Evolutionary conservation across 2,113 vertebrate genomes (phyloP), one percentile per base, ranked within the genome.

Genomic region (Leucopternis melanops): DNA sequence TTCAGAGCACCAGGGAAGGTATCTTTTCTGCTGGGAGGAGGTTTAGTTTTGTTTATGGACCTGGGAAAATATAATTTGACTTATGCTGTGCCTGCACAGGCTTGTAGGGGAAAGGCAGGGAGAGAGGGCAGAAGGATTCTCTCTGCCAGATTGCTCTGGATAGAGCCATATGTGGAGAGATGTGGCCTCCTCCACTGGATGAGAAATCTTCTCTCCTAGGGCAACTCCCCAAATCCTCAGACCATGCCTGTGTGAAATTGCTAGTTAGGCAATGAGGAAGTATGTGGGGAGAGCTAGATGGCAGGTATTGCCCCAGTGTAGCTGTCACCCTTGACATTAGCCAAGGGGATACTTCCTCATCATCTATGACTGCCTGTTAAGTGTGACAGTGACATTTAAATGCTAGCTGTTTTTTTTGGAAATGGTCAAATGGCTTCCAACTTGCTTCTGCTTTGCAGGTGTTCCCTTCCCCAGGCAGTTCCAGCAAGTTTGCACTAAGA

Each of bases 401-500:
- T 1, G 4, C 32, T 47, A 47, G 27, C 18, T 74, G 13, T 5
- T 34, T 17, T 26, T 36, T 23, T 16, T 16, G 2, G 10, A 49
- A 89, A 82, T 8, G 9, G n/a, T 88, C 36, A 82, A 26, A 86
- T 50, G 38, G 34, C 42, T 96, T 88, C 62, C 36, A 82, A 54
- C 32, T 78, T 87, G 18, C 49, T 95, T 96, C 52, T 50, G 14
- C 61, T 91, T 94, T 84, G n/a, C 88, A 99, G 99, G 99, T 88
- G 98, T 99, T 81, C 99, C 99, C 81, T 99, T 99, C 97, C 99
- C 99, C 69, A 99, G 98, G 98, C 99, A 99, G 96, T 99, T 99
- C 98, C 99, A 99, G 98, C 99, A 99, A 96, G 99, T 99, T 93
- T 99, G 99, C 96, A 99, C 99, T 97, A 99, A 99, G 98, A 99